These are phyloP conservation scores for Xanthia togata DNA, from an alignment of 2,888 invertebrate species.

Conservation along the genomic window DNA sequence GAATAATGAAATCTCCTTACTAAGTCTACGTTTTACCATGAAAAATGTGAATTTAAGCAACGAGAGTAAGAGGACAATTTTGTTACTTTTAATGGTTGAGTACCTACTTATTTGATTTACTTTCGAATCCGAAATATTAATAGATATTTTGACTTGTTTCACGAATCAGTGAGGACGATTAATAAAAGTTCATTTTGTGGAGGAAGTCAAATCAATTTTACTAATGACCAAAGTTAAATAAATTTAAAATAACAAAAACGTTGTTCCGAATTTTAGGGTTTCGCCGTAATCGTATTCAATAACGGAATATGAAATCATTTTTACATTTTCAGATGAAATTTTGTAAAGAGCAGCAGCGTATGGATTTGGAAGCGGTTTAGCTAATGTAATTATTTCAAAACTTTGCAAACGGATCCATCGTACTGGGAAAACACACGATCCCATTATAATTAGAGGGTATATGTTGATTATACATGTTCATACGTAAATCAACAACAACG, in stretches of 20 bases:
- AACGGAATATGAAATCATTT: constrained; percentile 59
- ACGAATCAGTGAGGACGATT: constrained; percentile 66
- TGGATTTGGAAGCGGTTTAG: constrained; percentile 51
- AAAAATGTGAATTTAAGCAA: constrained; percentile 32
- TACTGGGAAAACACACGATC: constrained; percentile 51
- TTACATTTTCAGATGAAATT: constrained; percentile 57
- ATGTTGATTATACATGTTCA: constrained; percentile 71
- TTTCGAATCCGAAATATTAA: constrained; percentile 61
- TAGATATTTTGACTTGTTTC: constrained; percentile 67
- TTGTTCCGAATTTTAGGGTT: constrained; percentile 54
- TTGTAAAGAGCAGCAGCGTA: constrained; percentile 41
- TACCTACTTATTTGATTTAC: constrained; percentile 58
- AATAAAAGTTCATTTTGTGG: constrained; percentile 70
- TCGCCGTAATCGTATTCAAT: constrained; percentile 57
- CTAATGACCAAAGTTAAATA: constrained; percentile 75
- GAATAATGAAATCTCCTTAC: constrained; percentile 41
- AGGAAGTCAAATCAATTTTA: constrained; percentile 66
- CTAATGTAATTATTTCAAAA: constrained; percentile 53
- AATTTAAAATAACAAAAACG: constrained; percentile 70
- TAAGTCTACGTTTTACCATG: constrained; percentile 20
- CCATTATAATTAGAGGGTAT: constrained; percentile 60
- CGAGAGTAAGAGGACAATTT: constrained; percentile 49
- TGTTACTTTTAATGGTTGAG: constrained; percentile 60
- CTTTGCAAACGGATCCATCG: constrained; percentile 46
- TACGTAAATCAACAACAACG: constrained; percentile 80